Percentiles rank a stretch among this genome's conserved stretches.
Evolutionary conservation across 2,797 vertebrate genomes (phyloP).

Genomic region (Hyperoplus lanceolatus): DNA sequence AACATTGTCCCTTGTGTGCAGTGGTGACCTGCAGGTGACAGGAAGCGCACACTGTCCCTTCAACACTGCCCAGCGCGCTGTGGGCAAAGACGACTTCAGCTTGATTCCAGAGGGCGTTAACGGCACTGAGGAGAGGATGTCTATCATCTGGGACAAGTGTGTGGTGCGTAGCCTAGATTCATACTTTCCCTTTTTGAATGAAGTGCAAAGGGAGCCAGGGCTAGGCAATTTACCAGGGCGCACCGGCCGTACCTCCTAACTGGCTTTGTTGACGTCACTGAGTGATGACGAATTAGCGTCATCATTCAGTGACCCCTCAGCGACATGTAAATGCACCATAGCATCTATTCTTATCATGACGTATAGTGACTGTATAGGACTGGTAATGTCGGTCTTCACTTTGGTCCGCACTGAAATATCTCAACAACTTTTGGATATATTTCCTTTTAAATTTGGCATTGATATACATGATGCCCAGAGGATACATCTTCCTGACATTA

Average conservation of each 20-base stretch:
- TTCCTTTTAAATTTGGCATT: background rate
- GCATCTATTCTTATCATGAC: too few relatives aligned
- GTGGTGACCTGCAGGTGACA: constrained; percentile 97
- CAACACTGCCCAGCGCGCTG: constrained; percentile 97
- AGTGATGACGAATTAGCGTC: too few relatives aligned
- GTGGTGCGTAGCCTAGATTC: constrained; percentile 86
- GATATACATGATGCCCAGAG: background rate
- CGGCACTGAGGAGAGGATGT: constrained; percentile 97
- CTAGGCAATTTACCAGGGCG: background rate
- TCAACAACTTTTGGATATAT: too few relatives aligned
- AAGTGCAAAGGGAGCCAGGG: background rate
- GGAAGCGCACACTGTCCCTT: constrained; percentile 98
- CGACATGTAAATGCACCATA: too few relatives aligned
- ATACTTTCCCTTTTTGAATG: background rate
- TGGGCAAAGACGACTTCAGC: constrained; percentile 98
- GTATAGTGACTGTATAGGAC: too few relatives aligned
- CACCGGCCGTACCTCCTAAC: too few relatives aligned
- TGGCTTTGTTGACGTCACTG: too few relatives aligned
- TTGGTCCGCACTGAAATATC: too few relatives aligned
- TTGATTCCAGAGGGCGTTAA: constrained; percentile 98
- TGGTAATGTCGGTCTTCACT: too few relatives aligned
- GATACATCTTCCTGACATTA: background rate
- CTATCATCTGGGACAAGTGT: constrained; percentile 98
- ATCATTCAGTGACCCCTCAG: too few relatives aligned
- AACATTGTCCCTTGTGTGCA: constrained; percentile 49